phyloP scores from a whole-genome alignment of 2,888 invertebrate genomes.

The Mythimna lalbum region DNA sequence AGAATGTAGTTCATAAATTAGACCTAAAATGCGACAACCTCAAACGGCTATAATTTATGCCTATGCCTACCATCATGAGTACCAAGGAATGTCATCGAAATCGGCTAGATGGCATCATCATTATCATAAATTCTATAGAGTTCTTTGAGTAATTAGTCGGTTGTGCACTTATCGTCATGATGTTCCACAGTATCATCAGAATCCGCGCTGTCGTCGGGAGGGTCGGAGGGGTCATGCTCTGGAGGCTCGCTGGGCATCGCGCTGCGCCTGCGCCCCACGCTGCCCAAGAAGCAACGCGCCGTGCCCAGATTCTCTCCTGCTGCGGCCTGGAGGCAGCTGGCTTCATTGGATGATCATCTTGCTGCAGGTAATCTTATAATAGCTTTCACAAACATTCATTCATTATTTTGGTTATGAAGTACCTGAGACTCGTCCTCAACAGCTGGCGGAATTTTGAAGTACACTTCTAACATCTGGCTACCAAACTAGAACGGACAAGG shows the following conservation, averaged over 20 bases:
- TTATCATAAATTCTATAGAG: no score
- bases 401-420: no score
- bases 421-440: no score
- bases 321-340: slow-evolving; percentile 95
- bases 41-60: no score
- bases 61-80: no score
- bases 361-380: slow-evolving; percentile 74
- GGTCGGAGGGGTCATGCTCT: slow-evolving; percentile 87
- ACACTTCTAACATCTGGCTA: no score
- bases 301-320: slow-evolving; percentile 96
- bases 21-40: no score
- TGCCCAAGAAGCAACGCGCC: slow-evolving; percentile 94
- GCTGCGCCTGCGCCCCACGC: slow-evolving; percentile 93
- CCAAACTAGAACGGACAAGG: no score
- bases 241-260: slow-evolving; percentile 92
- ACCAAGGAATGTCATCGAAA: no score
- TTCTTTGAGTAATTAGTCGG: neutral
- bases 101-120: no score
- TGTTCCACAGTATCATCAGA: slow-evolving; percentile 85
- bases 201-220: slow-evolving; percentile 90
- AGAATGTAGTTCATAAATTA: no score
- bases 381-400: neutral
- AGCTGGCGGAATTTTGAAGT: no score
- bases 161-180: neutral
- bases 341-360: slow-evolving; percentile 90